Evolutionary conservation across 1,140 invertebrate genomes (phyloP).

Genomic region (Leptinotarsa lineolata): DNA sequence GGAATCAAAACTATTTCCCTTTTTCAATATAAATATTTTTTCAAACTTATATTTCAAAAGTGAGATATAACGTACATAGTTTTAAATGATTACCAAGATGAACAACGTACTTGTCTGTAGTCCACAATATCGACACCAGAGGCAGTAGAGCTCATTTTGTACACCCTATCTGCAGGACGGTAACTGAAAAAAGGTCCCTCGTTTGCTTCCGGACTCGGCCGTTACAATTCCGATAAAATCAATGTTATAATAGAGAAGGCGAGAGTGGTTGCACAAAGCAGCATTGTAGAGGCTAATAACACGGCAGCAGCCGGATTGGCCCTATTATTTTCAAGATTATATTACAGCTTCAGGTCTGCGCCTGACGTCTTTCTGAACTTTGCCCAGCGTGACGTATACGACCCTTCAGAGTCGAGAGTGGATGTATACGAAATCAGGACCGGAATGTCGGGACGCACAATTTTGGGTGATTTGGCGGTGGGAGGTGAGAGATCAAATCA

Average conservation of each 20-base stretch:
- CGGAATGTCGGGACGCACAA: background rate
- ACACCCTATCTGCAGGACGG: too few species aligned
- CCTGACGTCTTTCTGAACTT: constrained; percentile 46
- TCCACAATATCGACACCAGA: too few species aligned
- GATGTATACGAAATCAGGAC: background rate
- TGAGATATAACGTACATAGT: too few species aligned
- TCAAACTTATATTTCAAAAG: too few species aligned
- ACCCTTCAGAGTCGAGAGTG: constrained; percentile 12
- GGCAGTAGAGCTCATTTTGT: too few species aligned
- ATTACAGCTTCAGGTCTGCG: constrained; percentile 46
- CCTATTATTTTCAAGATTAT: constrained; percentile 51
- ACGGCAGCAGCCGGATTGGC: constrained; percentile 46
- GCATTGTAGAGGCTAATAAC: constrained; percentile 49
- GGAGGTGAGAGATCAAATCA: too few species aligned
- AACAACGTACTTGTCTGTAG: too few species aligned
- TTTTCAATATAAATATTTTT: too few species aligned
- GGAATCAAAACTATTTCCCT: too few species aligned
- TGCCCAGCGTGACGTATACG: constrained; percentile 41
- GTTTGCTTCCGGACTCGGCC: background rate
- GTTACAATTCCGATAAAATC: constrained; percentile 45
- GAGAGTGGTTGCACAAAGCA: constrained; percentile 34
- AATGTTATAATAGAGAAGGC: constrained; percentile 42
- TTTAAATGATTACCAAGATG: too few species aligned
- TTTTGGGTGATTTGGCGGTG: too few species aligned
- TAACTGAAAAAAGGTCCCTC: too few species aligned